These are phyloP conservation scores for Amazona finschi DNA, from an alignment of 2,797 vertebrate species.

Conservation along the genomic window DNA sequence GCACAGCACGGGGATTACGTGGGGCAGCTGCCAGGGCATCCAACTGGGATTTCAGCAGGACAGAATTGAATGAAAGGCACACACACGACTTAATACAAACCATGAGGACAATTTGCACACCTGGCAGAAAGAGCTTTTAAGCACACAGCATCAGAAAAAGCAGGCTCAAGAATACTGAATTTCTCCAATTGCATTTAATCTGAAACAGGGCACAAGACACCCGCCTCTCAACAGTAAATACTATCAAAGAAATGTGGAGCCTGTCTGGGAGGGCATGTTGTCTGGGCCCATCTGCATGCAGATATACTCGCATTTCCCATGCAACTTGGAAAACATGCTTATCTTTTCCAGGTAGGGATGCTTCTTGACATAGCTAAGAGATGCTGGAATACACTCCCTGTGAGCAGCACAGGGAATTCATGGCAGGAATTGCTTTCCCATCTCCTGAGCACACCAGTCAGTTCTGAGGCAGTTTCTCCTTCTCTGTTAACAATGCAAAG, in stretches of 20 bases:
- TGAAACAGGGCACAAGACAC: neutral
- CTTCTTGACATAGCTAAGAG: neutral
- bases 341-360: neutral
- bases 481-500: slow-evolving; percentile 48
- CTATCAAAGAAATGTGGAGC: neutral
- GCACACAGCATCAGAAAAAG: neutral
- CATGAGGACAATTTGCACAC: neutral
- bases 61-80: fast-evolving
- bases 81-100: neutral
- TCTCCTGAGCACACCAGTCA: neutral
- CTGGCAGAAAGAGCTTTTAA: neutral
- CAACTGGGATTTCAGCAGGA: neutral
- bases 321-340: neutral
- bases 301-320: neutral
- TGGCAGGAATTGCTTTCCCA: neutral
- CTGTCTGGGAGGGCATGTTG: fast-evolving
- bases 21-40: neutral
- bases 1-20: fast-evolving
- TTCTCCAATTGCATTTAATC: neutral
- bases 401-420: neutral
- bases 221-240: fast-evolving
- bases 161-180: neutral
- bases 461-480: neutral
- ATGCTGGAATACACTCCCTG: neutral
- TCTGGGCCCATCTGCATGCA: neutral